Percentiles rank a stretch among this genome's conserved stretches.
Evolutionary conservation across 2,113 vertebrate genomes (phyloP).

Genomic region (Saccopteryx leptura): DNA sequence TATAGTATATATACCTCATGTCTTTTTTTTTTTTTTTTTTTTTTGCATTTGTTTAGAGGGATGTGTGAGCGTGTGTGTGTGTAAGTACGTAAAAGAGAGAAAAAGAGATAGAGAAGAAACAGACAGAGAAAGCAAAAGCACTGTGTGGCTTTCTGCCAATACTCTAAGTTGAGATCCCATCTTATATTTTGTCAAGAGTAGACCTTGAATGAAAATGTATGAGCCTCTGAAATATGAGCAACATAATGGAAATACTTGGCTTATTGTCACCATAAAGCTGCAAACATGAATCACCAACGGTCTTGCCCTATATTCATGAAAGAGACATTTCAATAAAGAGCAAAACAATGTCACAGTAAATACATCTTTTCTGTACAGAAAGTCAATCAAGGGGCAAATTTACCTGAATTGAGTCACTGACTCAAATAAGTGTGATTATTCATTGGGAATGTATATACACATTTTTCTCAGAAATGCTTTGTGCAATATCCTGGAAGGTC

Average conservation of each 20-base stretch:
- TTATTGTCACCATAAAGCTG: neutral
- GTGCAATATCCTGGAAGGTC: neutral
- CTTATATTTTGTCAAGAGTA: constrained; percentile 1
- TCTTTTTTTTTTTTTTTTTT: constrained; percentile 29
- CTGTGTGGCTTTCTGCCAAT: neutral
- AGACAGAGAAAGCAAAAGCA: neutral
- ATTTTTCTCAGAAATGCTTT: constrained; percentile 38
- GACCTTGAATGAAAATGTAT: neutral
- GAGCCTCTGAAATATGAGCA: constrained; percentile 24
- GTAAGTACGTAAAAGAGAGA: neutral
- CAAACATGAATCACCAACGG: neutral
- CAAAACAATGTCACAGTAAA: neutral
- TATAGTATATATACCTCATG: neutral
- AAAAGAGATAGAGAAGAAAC: neutral
- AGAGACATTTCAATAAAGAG: constrained; percentile 6
- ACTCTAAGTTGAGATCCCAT: neutral
- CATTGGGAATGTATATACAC: neutral
- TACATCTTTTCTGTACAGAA: neutral
- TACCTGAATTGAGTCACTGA: neutral
- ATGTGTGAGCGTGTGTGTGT: neutral
- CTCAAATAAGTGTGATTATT: neutral
- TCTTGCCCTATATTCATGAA: neutral
- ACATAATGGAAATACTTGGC: neutral
- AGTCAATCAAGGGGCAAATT: neutral
- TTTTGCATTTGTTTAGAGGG: neutral